These are phyloP conservation scores for Melieria picta DNA, from an alignment of 2,888 invertebrate species.

Conservation along the genomic window DNA sequence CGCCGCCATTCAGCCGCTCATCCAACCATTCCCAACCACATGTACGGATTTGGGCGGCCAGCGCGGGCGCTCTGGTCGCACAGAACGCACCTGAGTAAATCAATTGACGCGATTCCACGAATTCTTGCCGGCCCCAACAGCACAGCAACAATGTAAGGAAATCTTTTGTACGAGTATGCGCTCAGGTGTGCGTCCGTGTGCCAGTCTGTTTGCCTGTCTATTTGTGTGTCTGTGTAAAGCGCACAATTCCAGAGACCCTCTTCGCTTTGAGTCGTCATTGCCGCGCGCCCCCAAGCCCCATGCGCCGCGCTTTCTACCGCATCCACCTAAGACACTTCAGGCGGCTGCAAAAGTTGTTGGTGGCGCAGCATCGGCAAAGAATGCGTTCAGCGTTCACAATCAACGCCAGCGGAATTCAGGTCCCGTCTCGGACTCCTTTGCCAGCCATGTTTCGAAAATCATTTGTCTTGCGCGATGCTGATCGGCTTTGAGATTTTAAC, in stretches of 20 bases:
- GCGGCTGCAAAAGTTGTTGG: background rate
- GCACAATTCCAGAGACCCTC: no score
- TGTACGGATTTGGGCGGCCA: no score
- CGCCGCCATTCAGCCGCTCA: no score
- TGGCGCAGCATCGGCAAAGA: background rate
- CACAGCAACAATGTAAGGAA: slow-evolving; percentile 11
- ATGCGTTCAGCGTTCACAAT: background rate
- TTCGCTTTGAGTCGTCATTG: no score
- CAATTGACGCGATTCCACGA: slow-evolving; percentile 66
- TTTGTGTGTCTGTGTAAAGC: no score
- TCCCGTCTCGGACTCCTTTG: background rate
- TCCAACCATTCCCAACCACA: no score
- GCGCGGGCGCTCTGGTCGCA: no score
- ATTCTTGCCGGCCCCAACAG: slow-evolving; percentile 45
- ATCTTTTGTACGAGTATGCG: slow-evolving; percentile 22
- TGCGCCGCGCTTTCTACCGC: no score
- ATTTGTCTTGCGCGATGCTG: slow-evolving; percentile 3
- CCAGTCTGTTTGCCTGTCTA: no score
- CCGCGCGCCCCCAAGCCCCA: no score
- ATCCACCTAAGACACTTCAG: no score
- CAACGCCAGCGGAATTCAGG: background rate
- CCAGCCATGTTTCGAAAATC: slow-evolving; percentile 1
- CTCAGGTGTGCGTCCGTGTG: no score
- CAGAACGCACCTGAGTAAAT: slow-evolving; percentile 64
- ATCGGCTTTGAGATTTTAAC: background rate